Conservation (phyloP, 1,140 invertebrate genomes). For the Goniozus legneri region DNA sequence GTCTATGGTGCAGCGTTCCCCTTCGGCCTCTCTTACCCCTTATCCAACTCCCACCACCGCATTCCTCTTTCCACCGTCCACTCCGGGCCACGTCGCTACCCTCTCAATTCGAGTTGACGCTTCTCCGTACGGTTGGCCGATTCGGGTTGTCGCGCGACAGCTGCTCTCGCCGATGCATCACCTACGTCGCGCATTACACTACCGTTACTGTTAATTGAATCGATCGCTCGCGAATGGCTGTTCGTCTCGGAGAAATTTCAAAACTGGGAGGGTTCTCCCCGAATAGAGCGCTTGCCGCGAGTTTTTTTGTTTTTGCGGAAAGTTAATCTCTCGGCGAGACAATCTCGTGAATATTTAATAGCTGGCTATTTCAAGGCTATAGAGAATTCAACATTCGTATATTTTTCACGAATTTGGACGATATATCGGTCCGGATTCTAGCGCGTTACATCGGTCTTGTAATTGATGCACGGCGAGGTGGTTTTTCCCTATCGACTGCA, state of each 20-base stretch:
- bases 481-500: too few relatives aligned
- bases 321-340: too few relatives aligned
- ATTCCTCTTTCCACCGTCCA: not conserved
- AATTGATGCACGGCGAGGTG: too few relatives aligned
- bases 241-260: not conserved
- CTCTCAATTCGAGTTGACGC: constrained; percentile 34
- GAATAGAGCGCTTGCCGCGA: too few relatives aligned
- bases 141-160: constrained; percentile 29
- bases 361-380: too few relatives aligned
- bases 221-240: constrained; percentile 31
- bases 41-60: not conserved
- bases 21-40: constrained; percentile 2
- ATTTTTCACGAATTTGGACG: too few relatives aligned
- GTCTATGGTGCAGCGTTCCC: constrained; percentile 17
- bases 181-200: constrained; percentile 29
- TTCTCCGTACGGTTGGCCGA: constrained; percentile 21
- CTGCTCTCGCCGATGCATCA: constrained; percentile 36
- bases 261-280: too few relatives aligned
- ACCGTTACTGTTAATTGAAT: constrained; percentile 43
- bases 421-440: too few relatives aligned
- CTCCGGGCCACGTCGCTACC: constrained; percentile 3
- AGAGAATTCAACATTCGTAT: too few relatives aligned
- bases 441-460: too few relatives aligned
- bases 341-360: too few relatives aligned
- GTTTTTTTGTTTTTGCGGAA: too few relatives aligned